Base-by-base conservation (phyloP, 2,888 invertebrate genomes). In the Hemistola chrysoprasaria region DNA sequence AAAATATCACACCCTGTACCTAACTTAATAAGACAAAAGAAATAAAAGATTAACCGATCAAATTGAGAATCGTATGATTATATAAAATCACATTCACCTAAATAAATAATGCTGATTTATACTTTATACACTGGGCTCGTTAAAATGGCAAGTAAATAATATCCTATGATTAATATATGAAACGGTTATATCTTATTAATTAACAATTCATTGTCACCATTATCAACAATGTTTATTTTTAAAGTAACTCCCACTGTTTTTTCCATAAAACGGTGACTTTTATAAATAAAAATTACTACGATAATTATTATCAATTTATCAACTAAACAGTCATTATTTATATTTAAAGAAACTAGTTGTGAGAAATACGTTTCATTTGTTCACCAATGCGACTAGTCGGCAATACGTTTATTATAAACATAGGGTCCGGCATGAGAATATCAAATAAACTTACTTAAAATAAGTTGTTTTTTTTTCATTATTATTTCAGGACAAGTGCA, bases 71-170 rank as follows among this genome's bases (percentile, higher is more conserved):
- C 29, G 21, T 60, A 59, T 56, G 64, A 56, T 50, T 54, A 45
- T 56, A 51, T 57, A 56, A 43, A 62, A 52, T 47, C 33, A 53
- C 53, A 51, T 59, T 48, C 50, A 47, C 66, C 65, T 71, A 41
- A 53, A 46, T 64, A 59, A 56, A 37, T 47, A 40, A 57, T 50
- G 42, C 48, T 59, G 53, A 48, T 53, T 50, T 48, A 47, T n/a
- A n/a, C 52, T 55, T 39, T 47, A 22, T 41, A 56, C 73, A 73
- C 71, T 71, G 69, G 67, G 59, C 48, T 51, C 51, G 52, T 47
- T 63, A 64, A 54, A 62, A 65, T 66, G 74, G 73, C 76, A 75
- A 77, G 70, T 61, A 53, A 56, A 53, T 50, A 40, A 51, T 52
- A 53, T 53, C 22, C 28, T 48, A 56, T 56, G 59, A 50, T 36